Base-by-base conservation (phyloP, 2,113 vertebrate genomes). In the Sapayoa aenigma region DNA sequence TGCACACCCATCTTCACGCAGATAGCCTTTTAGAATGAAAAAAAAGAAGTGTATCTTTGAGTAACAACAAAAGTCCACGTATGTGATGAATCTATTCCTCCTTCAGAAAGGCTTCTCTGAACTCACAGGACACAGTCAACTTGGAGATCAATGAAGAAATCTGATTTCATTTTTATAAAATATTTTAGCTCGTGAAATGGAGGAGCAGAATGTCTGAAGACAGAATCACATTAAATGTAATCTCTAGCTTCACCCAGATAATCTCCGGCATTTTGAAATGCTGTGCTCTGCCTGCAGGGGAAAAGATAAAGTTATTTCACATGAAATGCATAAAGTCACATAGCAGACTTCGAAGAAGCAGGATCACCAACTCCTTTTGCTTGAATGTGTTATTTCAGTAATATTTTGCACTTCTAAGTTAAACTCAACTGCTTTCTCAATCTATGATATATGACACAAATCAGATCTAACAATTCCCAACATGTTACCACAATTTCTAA, bases 251-350 rank as follows among this genome's bases (percentile, higher is more conserved):
- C 96, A 96, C 49, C 33, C 59, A 92, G 87, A 97, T 95, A 95
- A 95, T 93, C 47, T 96, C 97, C 94, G 94, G 95, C 91, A 96
- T 97, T 97, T 91, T 97, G 94, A 97, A 96, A 88, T 3, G 28
- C 44, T 77, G 92, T 28, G 84, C 52, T 95, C 59, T 95, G 58
- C 97, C 98, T 97, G 81, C 47, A 56, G 31, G 63, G 88, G 53
- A 68, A 50, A 93, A 97, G 86, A 93, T 65, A 72, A 35, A 63
- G 85, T 90, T 95, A 96, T 67, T 96, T 95, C 94, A 95, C 39
- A 78, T 15, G 42, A 92, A 90, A 69, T 52, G 28, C n/a, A 52
- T 20, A 9, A 69, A 80, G 56, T 47, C 19, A 1, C 37, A 91
- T 3, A 90, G 55, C 18, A 62, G 52, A 25, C 27, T 95, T 72